Evolutionary conservation across 2,113 vertebrate species (phyloP).

Genomic region (Arvicanthis niloticus): DNA sequence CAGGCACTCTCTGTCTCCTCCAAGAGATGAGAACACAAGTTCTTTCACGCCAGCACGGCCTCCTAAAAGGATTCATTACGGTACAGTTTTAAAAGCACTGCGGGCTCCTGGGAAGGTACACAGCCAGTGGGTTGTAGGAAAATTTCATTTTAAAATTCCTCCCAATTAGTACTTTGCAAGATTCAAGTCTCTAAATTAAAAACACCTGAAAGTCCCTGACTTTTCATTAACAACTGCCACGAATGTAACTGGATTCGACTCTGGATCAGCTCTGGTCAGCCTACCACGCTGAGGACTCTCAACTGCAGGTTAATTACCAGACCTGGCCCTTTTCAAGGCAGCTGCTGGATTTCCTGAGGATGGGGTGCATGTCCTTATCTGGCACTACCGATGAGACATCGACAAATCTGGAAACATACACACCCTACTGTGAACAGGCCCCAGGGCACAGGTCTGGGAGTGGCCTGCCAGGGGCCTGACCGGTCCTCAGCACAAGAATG

Average conservation of each 20-base stretch:
- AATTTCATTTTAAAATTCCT: neutral
- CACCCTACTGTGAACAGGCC: neutral
- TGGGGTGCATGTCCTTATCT: neutral
- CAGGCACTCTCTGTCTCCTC: constrained; percentile 71
- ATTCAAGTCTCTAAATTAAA: constrained; percentile 13
- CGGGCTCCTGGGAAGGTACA: neutral
- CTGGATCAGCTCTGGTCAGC: neutral
- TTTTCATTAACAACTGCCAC: neutral
- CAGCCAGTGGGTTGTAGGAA: neutral
- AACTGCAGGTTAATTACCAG: too few relatives aligned
- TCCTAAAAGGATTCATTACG: neutral
- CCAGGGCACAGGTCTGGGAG: neutral
- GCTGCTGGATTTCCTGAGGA: neutral
- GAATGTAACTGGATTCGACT: neutral
- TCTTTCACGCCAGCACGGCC: neutral
- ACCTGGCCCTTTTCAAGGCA: neutral
- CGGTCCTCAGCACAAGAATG: neutral
- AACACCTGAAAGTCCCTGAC: neutral
- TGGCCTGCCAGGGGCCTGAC: too few relatives aligned
- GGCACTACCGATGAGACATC: neutral
- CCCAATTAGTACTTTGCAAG: neutral
- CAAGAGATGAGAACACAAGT: constrained; percentile 3
- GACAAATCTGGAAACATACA: neutral
- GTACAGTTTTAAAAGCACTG: neutral
- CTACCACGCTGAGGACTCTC: neutral